Evolutionary conservation across 2,888 invertebrate species (phyloP), one percentile per base, ranked within the genome.

Genomic region (Aporophyla nigra): DNA sequence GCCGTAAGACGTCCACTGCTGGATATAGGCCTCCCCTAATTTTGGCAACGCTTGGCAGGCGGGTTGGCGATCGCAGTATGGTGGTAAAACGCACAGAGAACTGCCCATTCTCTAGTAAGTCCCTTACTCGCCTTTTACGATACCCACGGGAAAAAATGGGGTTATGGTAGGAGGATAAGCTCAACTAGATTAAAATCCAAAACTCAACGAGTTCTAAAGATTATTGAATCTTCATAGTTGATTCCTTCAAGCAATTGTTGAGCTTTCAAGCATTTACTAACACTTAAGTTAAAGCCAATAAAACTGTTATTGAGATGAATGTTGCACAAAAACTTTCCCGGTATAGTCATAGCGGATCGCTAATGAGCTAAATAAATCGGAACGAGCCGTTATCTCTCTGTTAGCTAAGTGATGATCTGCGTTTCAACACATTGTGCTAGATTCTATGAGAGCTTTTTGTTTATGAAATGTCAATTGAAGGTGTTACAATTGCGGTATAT

Each of bases 331-430:
- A 84, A 74, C 61, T 74, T 63, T 76, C 67, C 21, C 33, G 19
- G 43, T 67, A 67, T 54, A 56, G 21, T 71, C 53, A 59, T 61
- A 61, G 56, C 53, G 71, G 58, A 66, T 68, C 49, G 49, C 71
- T 70, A 74, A 78, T 83, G 84, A 86, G 71, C 43, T 51, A 54
- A 73, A 82, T 63, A 65, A 74, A 86, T 63, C 69, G 62, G 84
- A 59, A 54, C 84, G 24, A 58, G 2, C 83, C 83, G 83, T 86
- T 83, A 83, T 5, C 58, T 82, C 49, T 63, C 9, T 33, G 58
- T 69, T 74, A 7, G 56, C 61, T 58, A 71, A 70, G 71, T 40
- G 5, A 83, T 83, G 5, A 83, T 83, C 56, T 51, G 19, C 5
- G 61, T 49, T 58, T 27, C 46, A 67, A 63, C 56, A 66, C 72